phyloP scores from a whole-genome alignment of 2,888 invertebrate genomes.

The Pantelozetes paolii region DNA sequence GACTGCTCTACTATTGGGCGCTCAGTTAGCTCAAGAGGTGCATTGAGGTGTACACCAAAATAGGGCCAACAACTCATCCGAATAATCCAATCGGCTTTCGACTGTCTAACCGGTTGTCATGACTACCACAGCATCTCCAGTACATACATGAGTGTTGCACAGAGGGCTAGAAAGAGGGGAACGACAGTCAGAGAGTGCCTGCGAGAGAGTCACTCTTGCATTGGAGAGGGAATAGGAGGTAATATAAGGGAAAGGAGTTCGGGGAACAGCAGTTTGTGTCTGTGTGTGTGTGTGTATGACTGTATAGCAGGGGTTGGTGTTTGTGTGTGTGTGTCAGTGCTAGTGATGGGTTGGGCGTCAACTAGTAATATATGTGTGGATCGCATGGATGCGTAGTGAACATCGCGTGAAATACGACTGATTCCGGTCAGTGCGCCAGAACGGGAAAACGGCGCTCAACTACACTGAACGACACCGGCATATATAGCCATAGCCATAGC shows the following conservation, averaged over 20 bases:
- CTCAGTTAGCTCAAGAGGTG: constrained; percentile 28
- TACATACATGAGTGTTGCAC: not conserved
- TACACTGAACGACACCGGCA: not conserved
- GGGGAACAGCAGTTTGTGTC: not conserved
- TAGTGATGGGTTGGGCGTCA: constrained; percentile 33
- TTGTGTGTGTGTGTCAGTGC: constrained; percentile 13
- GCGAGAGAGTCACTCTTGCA: constrained; percentile 8
- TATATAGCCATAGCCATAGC: not conserved
- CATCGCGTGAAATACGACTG: constrained; percentile 38
- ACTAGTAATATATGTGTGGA: constrained; percentile 31
- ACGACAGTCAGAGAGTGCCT: not conserved
- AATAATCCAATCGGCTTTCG: constrained; percentile 34
- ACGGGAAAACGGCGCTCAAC: constrained; percentile 9
- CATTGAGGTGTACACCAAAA: constrained; percentile 36
- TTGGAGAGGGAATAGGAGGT: not conserved
- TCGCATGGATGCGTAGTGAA: constrained; percentile 36
- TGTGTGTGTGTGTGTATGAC: not conserved
- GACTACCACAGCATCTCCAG: not conserved
- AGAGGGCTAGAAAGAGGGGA: not conserved
- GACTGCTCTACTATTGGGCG: constrained; percentile 25
- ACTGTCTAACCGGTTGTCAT: constrained; percentile 5
- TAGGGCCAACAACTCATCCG: constrained; percentile 31
- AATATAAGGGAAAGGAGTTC: not conserved
- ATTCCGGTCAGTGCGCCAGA: constrained; percentile 37
- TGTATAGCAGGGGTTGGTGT: not conserved